phyloP scores from a whole-genome alignment of 2,888 invertebrate species.

The Cosmia pyralina region DNA sequence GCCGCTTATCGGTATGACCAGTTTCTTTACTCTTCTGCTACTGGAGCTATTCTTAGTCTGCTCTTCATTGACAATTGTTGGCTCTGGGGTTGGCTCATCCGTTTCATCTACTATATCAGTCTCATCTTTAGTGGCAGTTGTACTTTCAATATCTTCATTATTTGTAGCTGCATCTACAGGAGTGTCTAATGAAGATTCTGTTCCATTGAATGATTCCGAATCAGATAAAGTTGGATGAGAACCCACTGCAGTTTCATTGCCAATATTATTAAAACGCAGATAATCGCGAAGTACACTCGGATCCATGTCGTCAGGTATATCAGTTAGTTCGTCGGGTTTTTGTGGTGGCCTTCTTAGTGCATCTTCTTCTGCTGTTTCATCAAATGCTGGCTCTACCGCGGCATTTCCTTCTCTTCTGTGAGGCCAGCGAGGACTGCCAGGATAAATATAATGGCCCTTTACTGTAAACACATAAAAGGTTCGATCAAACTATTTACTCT shows the following conservation, averaged over 20 bases:
- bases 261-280: not conserved
- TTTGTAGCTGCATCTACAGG: not conserved
- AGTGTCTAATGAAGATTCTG: not conserved
- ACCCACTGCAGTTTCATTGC: not conserved
- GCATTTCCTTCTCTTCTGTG: not conserved
- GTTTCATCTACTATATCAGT: not conserved
- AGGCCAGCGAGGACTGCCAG: constrained; percentile 30
- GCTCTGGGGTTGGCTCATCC: not conserved
- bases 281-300: not conserved
- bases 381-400: not conserved
- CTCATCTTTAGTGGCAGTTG: not conserved
- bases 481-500: not conserved
- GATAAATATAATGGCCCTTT: constrained; percentile 24
- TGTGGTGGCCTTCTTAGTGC: not conserved
- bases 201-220: not conserved
- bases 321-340: not conserved
- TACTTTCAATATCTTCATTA: not conserved
- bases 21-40: constrained; percentile 41
- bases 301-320: not conserved
- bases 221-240: not conserved
- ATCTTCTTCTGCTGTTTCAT: not conserved
- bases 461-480: constrained; percentile 40
- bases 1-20: constrained; percentile 58
- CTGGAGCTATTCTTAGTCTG: not conserved
- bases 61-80: not conserved